Evolutionary conservation across 2,797 vertebrate genomes (phyloP), one percentile per base, ranked within the genome.

Genomic region (Pangasius djambal): DNA sequence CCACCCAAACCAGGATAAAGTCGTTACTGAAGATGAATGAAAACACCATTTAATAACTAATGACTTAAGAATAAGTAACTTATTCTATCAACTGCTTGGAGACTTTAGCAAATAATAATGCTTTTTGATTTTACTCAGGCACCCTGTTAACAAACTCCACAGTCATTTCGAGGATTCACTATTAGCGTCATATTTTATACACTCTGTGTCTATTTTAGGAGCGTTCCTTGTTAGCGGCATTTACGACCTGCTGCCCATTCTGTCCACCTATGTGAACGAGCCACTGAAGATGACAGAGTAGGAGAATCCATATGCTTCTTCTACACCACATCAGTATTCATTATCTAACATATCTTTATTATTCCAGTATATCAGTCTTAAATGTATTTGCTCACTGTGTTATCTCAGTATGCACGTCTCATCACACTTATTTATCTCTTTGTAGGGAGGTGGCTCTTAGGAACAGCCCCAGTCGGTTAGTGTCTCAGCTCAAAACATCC

Each of bases 201-300:
- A 82, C 40, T 44, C 37, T 84, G 6, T 89, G 70, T 89, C 34
- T 87, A 12, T 87, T 34, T 1, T 86, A 99, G 98, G 98, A 77
- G 96, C 94, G 0, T 95, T 99, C 87, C 96, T 99, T 65, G 93
- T 99, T 92, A 99, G 98, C 0, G 98, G 98, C 0, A 92, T 99
- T 86, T 99, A 98, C 0, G 96, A 99, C 91, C 95, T 99, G 18
- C 95, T 97, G 91, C 98, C 98, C 86, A 92, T 99, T 86, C 84
- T 96, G 89, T 93, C 95, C 89, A 99, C 96, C 44, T 97, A 97
- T 0, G 94, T 97, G 89, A 99, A 98, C 0, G 94, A 95, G 0
- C 95, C 91, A 0, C 92, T 99, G 69, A 95, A 91, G 91, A 96
- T 99, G 97, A 98, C 95, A 1, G 52, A 94, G 98, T 99, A 96